Base-by-base conservation (phyloP, 92 coral and sea anemone species). In the Epizoanthus rinbou region DNA sequence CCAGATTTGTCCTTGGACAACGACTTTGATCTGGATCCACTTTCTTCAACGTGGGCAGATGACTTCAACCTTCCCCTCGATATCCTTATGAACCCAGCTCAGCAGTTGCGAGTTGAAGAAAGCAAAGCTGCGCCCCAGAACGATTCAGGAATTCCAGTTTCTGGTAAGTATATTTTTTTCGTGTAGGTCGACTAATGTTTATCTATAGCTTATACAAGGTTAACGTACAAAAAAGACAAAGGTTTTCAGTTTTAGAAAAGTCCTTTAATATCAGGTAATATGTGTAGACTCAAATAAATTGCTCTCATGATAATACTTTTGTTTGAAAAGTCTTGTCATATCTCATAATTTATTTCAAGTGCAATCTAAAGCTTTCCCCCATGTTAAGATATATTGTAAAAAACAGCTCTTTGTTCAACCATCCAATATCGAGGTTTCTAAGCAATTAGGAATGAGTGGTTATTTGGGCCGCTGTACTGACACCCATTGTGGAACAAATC, bases 11-110 rank as follows among this genome's bases (percentile, higher is more conserved):
- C 82, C 62, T 54, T 69, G 17, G 89, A 70, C 52, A 60, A 86
- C 21, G 86, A 56, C 15, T 79, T 93, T 67, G 94, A 93, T 60
- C 47, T 93, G 52, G 97, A 88, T 23, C 83, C 94, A 21, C 74
- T 90, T 31, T 80, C 85, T 18, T 63, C 85, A 14, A 79, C 82
- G 60, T 74, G 89, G 69, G 93, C 90, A 72, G 90, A 72, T 23
- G 74, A 60, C n/a, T 64, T 66, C 50, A 86, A 84, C 57, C 75
- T 93, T 9, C 94, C 97, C 3, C 75, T 85, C 3, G 97, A 93
- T 19, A 74, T 93, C 15, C 60, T 37, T 37, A 37, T 90, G 28
- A 86, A 86, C 45, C 89, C 93, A 2, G 73, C 57, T 17, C 81
- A 73, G 59, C 80, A 65, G 23, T 45, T 0, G 33, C 84, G 53